These are phyloP conservation scores for Nesidiocoris tenuis DNA, from an alignment of 2,888 invertebrate species.

Conservation along the genomic window DNA sequence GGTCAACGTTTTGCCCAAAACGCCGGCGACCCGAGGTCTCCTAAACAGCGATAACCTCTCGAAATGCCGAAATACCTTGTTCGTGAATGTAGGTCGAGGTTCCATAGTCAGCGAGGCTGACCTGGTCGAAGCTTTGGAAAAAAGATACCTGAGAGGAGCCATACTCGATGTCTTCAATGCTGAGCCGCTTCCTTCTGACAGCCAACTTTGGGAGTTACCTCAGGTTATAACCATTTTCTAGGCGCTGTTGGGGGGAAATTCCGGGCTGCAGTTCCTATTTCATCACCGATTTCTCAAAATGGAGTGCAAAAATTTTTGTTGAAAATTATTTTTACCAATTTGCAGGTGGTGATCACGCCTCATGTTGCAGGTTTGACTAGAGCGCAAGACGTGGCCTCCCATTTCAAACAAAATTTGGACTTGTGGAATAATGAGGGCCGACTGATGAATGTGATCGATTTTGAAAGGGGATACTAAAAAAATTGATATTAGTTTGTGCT, in stretches of 20 bases:
- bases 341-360: conserved; percentile 37
- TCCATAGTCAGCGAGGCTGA: conserved; percentile 10
- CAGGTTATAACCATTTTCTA: too few species aligned
- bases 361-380: conserved; percentile 34
- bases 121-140: conserved; percentile 25
- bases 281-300: too few species aligned
- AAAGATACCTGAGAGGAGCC: conserved; percentile 15
- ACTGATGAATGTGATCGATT: conserved; percentile 25
- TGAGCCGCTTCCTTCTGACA: conserved; percentile 17
- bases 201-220: conserved; percentile 33
- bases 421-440: conserved; percentile 17
- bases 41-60: conserved; percentile 5
- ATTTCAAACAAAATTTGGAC: conserved; percentile 23
- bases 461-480: conserved; percentile 32
- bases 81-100: conserved; percentile 36
- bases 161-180: conserved; percentile 34
- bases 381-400: conserved; percentile 21
- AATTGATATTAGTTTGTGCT: neutral
- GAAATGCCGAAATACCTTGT: conserved; percentile 1
- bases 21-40: conserved; percentile 12
- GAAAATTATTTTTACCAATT: neutral
- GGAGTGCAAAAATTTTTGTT: too few species aligned
- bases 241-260: too few species aligned
- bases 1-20: conserved; percentile 33
- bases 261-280: too few species aligned